phyloP scores from a whole-genome alignment of 2,888 invertebrate genomes.

The Amiota minor region DNA sequence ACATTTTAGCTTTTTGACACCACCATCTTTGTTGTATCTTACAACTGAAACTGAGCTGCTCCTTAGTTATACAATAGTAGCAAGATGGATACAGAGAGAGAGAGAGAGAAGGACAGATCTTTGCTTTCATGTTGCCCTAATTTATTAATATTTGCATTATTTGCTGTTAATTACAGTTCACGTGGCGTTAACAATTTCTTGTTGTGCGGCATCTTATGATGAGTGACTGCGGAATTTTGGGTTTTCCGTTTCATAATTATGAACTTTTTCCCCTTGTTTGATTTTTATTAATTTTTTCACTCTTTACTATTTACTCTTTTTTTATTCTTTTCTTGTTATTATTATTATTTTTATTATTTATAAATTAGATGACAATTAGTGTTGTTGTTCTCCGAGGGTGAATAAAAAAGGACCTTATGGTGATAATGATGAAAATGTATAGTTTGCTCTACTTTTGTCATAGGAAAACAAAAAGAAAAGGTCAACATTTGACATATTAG shows the following conservation, averaged over 20 bases:
- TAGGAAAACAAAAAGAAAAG: too few species aligned
- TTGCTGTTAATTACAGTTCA: slow-evolving; percentile 40
- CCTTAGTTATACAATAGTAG: too few species aligned
- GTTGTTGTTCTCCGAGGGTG: background rate
- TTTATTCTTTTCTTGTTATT: too few species aligned
- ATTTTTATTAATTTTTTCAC: background rate
- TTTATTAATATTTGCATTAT: slow-evolving; percentile 37
- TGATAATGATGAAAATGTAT: too few species aligned
- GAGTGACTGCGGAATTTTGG: slow-evolving; percentile 4
- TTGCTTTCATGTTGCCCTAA: slow-evolving; percentile 10
- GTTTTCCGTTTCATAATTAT: background rate
- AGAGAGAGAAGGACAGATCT: too few species aligned
- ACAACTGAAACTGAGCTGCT: too few species aligned
- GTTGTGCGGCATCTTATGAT: slow-evolving; percentile 42
- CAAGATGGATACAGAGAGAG: too few species aligned
- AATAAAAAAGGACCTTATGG: too few species aligned
- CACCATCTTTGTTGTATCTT: too few species aligned
- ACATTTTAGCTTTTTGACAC: too few species aligned
- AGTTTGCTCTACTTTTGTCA: too few species aligned
- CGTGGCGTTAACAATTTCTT: slow-evolving; percentile 32
- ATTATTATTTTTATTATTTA: background rate
- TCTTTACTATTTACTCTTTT: background rate
- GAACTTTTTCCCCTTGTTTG: background rate
- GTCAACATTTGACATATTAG: too few species aligned
- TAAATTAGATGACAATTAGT: background rate